Conservation (phyloP, 1,140 invertebrate genomes). For the Drosophila biarmipes region DNA sequence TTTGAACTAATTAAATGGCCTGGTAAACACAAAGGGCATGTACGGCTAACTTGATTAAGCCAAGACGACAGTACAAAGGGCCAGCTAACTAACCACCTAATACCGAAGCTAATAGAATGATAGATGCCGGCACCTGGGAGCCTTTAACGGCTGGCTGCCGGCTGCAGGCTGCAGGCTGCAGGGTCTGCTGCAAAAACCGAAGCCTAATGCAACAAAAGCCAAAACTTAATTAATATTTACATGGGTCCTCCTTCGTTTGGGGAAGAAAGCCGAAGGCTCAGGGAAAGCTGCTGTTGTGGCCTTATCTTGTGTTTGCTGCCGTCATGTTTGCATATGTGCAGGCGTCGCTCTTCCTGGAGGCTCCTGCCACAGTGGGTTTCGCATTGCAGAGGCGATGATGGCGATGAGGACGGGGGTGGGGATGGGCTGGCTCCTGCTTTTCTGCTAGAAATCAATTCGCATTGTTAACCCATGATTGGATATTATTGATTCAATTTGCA, state of each 20-base stretch:
- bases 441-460: conserved; percentile 81
- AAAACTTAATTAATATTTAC: conserved; percentile 83
- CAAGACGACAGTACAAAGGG: conserved; percentile 43
- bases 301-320: conserved; percentile 50
- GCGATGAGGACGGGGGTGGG: not conserved
- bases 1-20: conserved; percentile 70
- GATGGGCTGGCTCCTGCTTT: conserved; percentile 49
- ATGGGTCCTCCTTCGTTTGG: conserved; percentile 50
- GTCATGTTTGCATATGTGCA: conserved; percentile 60
- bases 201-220: conserved; percentile 65
- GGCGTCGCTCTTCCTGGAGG: conserved; percentile 20
- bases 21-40: conserved; percentile 17
- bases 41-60: conserved; percentile 62
- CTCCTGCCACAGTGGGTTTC: not conserved
- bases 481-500: conserved; percentile 84
- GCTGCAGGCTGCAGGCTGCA: conserved; percentile 7
- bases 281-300: conserved; percentile 31
- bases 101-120: conserved; percentile 56
- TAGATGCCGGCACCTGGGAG: conserved; percentile 35
- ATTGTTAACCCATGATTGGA: conserved; percentile 84
- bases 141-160: not conserved
- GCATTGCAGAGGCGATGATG: conserved; percentile 8
- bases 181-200: conserved; percentile 47
- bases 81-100: conserved; percentile 61
- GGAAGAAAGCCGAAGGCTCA: not conserved